Percentiles rank a stretch among this genome's conserved stretches.
phyloP scores from a whole-genome alignment of 1,140 invertebrate genomes.

The Ceratosolen solmsi region DNA sequence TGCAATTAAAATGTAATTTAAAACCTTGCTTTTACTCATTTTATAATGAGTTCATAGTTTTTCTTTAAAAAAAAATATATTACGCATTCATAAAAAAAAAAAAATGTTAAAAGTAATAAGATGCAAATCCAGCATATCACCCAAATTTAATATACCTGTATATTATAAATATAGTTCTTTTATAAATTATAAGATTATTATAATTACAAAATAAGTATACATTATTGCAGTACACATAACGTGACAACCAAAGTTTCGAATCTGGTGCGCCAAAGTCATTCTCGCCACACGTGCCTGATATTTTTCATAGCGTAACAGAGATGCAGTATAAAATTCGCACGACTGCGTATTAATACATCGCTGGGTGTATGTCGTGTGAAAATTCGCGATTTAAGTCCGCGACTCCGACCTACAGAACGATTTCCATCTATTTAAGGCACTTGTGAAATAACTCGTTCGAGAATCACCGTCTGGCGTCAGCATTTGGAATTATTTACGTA shows the following conservation, averaged over 20 bases:
- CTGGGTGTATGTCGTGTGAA: background rate
- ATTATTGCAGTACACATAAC: background rate
- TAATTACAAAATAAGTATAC: background rate
- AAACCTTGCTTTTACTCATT: no score
- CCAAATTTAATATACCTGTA: no score
- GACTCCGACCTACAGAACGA: background rate
- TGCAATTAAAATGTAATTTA: no score
- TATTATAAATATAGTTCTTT: no score
- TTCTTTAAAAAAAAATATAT: no score
- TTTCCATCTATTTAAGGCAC: conserved; percentile 7
- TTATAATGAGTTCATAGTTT: no score
- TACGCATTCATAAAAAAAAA: no score
- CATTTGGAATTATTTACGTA: background rate
- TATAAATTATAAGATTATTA: background rate
- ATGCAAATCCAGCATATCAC: no score
- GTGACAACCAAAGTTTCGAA: background rate
- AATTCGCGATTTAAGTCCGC: background rate
- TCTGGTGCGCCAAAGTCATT: background rate
- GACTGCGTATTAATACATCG: conserved; percentile 1
- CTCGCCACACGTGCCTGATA: background rate
- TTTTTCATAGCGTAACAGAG: no score
- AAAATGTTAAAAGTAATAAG: no score
- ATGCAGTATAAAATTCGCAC: background rate
- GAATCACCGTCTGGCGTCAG: background rate
- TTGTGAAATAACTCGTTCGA: conserved; percentile 1